Evolutionary conservation across 2,113 vertebrate genomes (phyloP).

Genomic region (Saimiri boliviensis): DNA sequence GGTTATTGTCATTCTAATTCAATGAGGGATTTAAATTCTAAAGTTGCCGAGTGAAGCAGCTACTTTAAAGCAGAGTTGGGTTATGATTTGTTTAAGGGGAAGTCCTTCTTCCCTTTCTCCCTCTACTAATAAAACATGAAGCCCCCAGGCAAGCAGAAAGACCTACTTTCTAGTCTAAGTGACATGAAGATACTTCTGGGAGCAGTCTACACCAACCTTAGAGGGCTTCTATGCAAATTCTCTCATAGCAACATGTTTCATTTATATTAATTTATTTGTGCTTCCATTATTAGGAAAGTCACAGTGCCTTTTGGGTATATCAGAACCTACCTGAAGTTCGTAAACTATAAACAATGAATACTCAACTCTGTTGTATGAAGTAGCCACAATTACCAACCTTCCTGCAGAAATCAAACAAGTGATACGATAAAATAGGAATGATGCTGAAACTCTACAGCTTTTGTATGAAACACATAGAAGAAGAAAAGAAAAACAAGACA

Average conservation of each 20-base stretch:
- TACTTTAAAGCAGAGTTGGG: background rate
- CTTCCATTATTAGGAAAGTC: conserved; percentile 7
- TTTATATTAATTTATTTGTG: background rate
- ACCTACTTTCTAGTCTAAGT: background rate
- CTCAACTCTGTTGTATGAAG: background rate
- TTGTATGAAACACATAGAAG: background rate
- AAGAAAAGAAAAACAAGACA: background rate
- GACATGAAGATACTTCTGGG: background rate
- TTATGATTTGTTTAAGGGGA: background rate
- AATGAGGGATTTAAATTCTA: background rate
- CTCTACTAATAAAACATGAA: background rate
- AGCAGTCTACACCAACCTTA: background rate
- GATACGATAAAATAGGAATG: background rate
- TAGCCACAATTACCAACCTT: background rate
- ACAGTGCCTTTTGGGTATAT: background rate
- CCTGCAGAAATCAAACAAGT: background rate
- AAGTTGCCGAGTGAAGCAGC: background rate
- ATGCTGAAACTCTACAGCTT: background rate
- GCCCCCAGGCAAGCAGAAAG: background rate
- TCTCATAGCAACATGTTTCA: background rate
- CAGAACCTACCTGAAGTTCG: background rate
- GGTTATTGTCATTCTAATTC: background rate
- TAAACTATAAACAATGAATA: background rate
- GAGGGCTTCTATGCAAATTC: background rate
- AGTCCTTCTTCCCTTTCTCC: background rate